Percentiles rank a stretch among this genome's conserved stretches.
phyloP scores from a whole-genome alignment of 2,888 invertebrate species.

The Crepidodera aurea region DNA sequence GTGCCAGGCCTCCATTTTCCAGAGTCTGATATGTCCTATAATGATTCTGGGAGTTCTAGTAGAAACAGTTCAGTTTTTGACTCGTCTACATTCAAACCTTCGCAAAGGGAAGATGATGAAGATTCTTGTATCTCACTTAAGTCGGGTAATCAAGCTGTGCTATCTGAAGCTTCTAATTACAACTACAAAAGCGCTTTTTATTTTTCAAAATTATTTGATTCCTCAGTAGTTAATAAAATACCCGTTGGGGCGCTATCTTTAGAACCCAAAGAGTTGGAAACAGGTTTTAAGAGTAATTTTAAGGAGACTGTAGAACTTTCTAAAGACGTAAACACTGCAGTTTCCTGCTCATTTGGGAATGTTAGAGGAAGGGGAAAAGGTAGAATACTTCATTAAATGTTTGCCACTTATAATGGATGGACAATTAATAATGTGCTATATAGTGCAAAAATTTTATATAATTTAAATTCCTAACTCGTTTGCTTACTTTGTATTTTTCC shows the following conservation, averaged over 20 bases:
- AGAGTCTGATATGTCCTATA: constrained; percentile 29
- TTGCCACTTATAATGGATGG: too few species aligned
- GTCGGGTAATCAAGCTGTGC: constrained; percentile 32
- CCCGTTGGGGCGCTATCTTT: constrained; percentile 26
- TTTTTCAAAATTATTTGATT: constrained; percentile 17
- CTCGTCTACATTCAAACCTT: constrained; percentile 10
- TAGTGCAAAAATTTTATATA: too few species aligned
- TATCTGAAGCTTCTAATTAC: constrained; percentile 16
- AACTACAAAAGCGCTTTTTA: constrained; percentile 11
- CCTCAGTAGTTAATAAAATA: constrained; percentile 28
- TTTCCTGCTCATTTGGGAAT: constrained; percentile 33
- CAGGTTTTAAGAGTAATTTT: neutral
- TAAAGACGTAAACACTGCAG: neutral
- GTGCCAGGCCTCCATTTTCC: constrained; percentile 61
- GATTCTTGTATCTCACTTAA: constrained; percentile 32
- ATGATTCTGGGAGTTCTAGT: constrained; percentile 20
- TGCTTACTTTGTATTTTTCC: too few species aligned
- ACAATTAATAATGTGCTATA: too few species aligned
- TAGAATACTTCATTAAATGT: too few species aligned
- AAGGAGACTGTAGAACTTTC: too few species aligned
- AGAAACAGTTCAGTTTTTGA: constrained; percentile 19
- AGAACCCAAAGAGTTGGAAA: neutral
- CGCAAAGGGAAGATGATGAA: constrained; percentile 30
- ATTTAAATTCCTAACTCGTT: too few species aligned
- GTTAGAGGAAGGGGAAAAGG: neutral